Conservation (phyloP, 1,140 invertebrate genomes). For the Camponotus vicinus region DNA sequence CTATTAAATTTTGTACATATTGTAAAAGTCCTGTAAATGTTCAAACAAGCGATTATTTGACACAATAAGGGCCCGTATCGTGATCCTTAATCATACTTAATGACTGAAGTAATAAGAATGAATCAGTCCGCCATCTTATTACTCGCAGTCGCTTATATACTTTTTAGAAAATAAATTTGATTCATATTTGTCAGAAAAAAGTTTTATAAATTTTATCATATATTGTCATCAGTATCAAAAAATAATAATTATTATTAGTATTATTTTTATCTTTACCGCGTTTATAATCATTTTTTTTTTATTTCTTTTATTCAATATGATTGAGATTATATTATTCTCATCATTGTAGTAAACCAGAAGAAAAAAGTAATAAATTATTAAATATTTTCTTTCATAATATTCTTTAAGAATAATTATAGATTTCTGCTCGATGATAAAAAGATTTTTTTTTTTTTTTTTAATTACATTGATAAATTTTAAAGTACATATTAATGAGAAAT, state of each 20-base stretch:
- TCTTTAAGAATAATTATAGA: conserved; percentile 2
- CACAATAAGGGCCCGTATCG: background rate
- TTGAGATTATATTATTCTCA: conserved; percentile 27
- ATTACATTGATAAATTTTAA: conserved; percentile 24
- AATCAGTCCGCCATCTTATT: background rate
- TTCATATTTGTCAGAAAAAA: conserved; percentile 2
- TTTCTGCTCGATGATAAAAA: background rate
- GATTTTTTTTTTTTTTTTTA: no score
- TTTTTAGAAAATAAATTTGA: conserved; percentile 32
- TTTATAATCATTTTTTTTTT: background rate
- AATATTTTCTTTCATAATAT: conserved; percentile 43
- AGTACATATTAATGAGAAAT: conserved; percentile 19
- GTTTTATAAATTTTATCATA: background rate
- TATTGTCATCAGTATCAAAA: background rate
- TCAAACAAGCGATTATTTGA: conserved; percentile 26
- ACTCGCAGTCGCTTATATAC: background rate
- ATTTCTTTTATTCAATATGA: background rate
- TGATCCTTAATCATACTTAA: background rate
- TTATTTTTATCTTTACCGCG: background rate
- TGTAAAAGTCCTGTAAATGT: conserved; percentile 28
- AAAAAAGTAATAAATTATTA: conserved; percentile 17
- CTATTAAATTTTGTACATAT: conserved; percentile 45
- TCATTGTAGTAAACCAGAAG: background rate
- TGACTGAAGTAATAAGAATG: conserved; percentile 4
- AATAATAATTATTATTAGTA: background rate